Percentiles rank a stretch among this genome's conserved stretches.
phyloP scores from a whole-genome alignment of 2,113 vertebrate species.

The Nannobrachium achirus region DNA sequence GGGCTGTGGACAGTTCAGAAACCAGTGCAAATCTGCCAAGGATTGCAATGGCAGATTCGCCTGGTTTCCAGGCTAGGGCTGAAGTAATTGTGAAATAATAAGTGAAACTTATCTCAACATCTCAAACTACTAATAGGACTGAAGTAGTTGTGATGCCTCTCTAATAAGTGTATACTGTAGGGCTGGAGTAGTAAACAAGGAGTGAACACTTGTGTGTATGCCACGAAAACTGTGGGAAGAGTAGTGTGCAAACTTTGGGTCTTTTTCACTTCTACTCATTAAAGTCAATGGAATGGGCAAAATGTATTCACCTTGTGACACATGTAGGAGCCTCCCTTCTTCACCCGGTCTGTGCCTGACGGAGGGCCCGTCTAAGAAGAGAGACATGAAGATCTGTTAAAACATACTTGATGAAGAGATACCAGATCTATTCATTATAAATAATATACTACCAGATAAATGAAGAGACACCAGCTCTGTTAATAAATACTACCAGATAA shows the following conservation, averaged over 20 bases:
- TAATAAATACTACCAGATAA: neutral
- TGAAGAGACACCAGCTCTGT: no score
- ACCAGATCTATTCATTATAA: neutral
- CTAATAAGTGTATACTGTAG: neutral
- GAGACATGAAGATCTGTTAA: neutral
- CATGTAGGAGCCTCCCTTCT: slow-evolving; percentile 99
- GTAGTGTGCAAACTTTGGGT: no score
- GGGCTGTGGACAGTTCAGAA: neutral
- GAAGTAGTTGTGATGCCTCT: neutral
- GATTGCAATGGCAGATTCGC: no score
- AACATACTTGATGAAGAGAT: no score
- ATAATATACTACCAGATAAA: no score
- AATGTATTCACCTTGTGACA: slow-evolving; percentile 98
- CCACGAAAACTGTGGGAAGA: no score
- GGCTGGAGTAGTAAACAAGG: neutral
- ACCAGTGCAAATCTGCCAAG: neutral
- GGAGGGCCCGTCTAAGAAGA: slow-evolving; percentile 84
- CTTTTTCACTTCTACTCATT: no score
- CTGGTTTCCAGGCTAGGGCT: neutral
- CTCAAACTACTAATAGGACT: neutral
- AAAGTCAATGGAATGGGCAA: no score
- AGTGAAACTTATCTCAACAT: neutral
- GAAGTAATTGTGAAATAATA: neutral
- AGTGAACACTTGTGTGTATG: no score
- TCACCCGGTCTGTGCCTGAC: slow-evolving; percentile 89